Evolutionary conservation across 2,888 invertebrate genomes (phyloP), one percentile per base, ranked within the genome.

Genomic region (Cecidostiba fungosa): DNA sequence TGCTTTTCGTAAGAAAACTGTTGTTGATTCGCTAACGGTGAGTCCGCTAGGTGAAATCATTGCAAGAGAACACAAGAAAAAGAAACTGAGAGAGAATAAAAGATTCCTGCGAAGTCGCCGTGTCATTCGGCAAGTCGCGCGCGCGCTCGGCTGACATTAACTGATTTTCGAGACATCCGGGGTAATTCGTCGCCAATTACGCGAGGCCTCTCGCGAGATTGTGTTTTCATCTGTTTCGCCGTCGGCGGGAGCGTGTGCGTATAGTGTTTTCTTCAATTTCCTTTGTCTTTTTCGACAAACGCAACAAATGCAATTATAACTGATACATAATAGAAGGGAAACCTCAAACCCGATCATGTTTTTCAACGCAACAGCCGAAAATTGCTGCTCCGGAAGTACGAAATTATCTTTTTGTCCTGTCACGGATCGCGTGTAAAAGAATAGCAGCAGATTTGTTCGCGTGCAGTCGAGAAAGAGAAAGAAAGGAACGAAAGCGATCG

Each of bases 151-250:
- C 86, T 89, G 90, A 91, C 89, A 89, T 91, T 90, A 91, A 90
- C 90, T 89, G 89, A 91, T 90, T 91, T n/a, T 89, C 88, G 89
- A 88, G 88, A 89, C 89, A 72, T 86, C 89, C 88, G 85, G 89
- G 85, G 88, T 89, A 90, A 91, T 91, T 89, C 87, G 87, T 87
- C 86, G 89, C 88, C 89, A 90, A 91, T 91, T 91, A 91, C 87
- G 88, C 86, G 87, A 70, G 86, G 39, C 8, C 29, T 66, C 85
- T 54, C 72, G 16, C 72, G 87, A 89, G 89, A 90, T 89, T 89
- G 89, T 87, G 82, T 88, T 89, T 90, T 88, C 86, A 88, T 84
- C n/a, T n/a, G 87, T 85, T 86, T 3, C 23, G 47, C 16, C 72
- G 32, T 6, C 26, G n/a, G 43, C 19, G 32, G 50, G 39, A 50